Evolutionary conservation across 2,113 vertebrate species (phyloP), one percentile per base, ranked within the genome.

Genomic region (Rhineura floridana): DNA sequence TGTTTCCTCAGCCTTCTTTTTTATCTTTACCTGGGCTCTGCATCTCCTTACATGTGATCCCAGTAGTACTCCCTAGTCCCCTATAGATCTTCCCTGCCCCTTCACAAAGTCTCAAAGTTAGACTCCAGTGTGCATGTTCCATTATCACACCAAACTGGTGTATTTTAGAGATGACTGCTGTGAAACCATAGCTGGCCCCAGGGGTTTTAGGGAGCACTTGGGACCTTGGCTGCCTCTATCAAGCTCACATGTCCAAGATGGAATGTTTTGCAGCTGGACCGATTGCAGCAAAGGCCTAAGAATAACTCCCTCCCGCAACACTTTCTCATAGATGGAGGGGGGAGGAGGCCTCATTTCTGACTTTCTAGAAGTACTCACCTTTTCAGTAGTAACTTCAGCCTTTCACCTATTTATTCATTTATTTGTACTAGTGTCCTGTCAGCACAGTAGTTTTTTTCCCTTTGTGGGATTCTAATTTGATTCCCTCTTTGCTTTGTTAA

Each of bases 401-500:
- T 39, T 36, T 73, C n/a, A n/a, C n/a, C n/a, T n/a, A n/a, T n/a
- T n/a, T n/a, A 21, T 23, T 46, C 15, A 39, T 4, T 23, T 33
- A 19, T 21, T 48, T 52, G 28, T 55, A 3, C 13, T 69, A 19
- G 2, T 42, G 25, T 10, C n/a, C 15, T 81, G 28, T 72, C 42
- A 46, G 17, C 36, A 7, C 21, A 80, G 28, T 1, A 19, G 11
- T 25, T 5, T n/a, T n/a, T n/a, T 82, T 13, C 42, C 15, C 15
- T 55, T 83, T 36, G 62, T 33, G 17, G 12, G 55, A n/a, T 65
- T 65, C 65, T 78, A 75, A 67, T 87, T 52, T 83, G 33, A 65
- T 85, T 82, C 55, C 4, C 80, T 19, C 78, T 78, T 39, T 91
- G 84, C 42, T 55, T 23, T 77, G 10, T 36, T 83, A 75, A 98